Conservation (phyloP, 2,113 vertebrate species). For the Vireo altiloquus region DNA sequence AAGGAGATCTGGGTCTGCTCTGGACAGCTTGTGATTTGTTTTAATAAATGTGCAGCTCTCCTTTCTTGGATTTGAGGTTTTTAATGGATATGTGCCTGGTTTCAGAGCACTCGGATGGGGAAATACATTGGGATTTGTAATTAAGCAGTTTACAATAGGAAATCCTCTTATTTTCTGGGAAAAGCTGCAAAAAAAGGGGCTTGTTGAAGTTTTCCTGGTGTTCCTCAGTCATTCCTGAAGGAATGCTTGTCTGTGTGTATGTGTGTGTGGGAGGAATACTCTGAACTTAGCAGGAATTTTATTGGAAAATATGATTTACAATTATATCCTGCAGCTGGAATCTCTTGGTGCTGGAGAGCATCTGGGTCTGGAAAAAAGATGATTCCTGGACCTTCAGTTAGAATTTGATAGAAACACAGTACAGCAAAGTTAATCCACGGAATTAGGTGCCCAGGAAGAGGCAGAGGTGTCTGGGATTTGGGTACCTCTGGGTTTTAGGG, state of each 20-base stretch:
- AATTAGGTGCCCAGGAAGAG: background rate
- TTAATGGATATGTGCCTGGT: background rate
- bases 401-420: background rate
- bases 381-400: background rate
- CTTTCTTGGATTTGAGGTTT: background rate
- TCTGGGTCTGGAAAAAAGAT: background rate
- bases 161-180: background rate
- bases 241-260: accelerated
- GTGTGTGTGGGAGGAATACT: too few relatives aligned
- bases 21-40: background rate
- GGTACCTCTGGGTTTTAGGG: background rate
- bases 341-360: background rate
- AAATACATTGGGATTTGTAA: background rate
- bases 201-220: background rate
- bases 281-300: background rate
- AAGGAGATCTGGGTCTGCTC: background rate
- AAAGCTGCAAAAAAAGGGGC: background rate
- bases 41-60: background rate
- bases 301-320: background rate
- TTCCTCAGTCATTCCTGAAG: background rate
- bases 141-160: background rate
- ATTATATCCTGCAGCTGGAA: background rate
- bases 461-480: background rate
- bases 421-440: background rate
- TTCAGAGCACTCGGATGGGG: accelerated